Percentiles rank a stretch among this genome's conserved stretches.
phyloP scores from a whole-genome alignment of 2,113 vertebrate genomes.

The Vidua chalybeata region DNA sequence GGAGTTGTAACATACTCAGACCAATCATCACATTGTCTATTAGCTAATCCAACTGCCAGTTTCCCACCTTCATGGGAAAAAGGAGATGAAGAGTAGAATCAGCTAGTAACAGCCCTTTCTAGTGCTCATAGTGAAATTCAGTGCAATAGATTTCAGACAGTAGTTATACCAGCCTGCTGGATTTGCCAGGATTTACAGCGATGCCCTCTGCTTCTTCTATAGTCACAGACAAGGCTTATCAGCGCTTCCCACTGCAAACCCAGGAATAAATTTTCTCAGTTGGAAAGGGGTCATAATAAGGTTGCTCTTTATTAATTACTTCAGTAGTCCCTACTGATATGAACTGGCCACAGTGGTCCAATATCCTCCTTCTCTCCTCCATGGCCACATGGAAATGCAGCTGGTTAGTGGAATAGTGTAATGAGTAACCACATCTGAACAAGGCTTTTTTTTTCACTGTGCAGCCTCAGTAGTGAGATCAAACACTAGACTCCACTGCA shows the following conservation, averaged over 20 bases:
- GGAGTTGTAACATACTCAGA: background rate
- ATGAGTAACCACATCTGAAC: background rate
- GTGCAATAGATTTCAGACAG: background rate
- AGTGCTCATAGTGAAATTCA: background rate
- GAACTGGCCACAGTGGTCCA: background rate
- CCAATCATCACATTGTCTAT: background rate
- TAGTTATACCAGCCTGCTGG: background rate
- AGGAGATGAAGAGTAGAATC: background rate
- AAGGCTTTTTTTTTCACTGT: background rate
- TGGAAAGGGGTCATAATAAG: background rate
- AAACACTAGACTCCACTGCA: background rate
- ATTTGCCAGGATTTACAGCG: background rate
- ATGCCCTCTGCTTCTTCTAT: background rate
- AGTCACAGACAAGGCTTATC: background rate
- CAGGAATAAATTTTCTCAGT: background rate
- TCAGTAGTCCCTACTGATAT: background rate
- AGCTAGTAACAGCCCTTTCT: background rate
- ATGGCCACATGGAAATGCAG: background rate
- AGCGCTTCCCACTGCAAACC: background rate
- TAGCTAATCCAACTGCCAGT: background rate
- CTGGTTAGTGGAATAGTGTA: background rate
- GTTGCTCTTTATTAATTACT: background rate
- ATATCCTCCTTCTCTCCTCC: background rate
- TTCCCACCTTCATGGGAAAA: background rate
- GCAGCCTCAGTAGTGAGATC: rapidly evolving